phyloP scores from a whole-genome alignment of 2,888 invertebrate species.

The Macroteleia sp. region DNA sequence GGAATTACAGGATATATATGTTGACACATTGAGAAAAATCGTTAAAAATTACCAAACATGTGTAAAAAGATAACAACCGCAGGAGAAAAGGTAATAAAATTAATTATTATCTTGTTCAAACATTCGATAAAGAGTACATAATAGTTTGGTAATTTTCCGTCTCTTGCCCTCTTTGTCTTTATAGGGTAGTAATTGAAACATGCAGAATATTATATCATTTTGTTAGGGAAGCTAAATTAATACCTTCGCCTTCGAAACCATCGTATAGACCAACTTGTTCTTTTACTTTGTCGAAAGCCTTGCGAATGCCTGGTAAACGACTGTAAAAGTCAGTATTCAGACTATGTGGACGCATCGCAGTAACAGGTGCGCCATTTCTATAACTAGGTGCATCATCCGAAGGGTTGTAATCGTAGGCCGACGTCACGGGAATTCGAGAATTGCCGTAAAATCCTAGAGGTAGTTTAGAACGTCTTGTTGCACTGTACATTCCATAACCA shows the following conservation, averaged over 20 bases:
- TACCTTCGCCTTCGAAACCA: constrained; percentile 64
- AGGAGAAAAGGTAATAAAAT: no score
- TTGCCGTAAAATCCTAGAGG: constrained; percentile 68
- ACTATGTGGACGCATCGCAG: no score
- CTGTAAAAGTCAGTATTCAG: constrained; percentile 68
- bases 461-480: constrained; percentile 65
- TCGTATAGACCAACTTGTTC: constrained; percentile 69
- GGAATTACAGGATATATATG: no score
- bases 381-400: constrained; percentile 69
- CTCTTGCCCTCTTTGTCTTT: no score
- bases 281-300: constrained; percentile 62
- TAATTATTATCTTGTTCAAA: no score
- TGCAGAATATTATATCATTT: not conserved
- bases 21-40: no score
- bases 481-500: constrained; percentile 66
- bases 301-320: constrained; percentile 51
- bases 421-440: constrained; percentile 64
- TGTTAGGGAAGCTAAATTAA: not conserved
- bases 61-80: no score
- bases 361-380: constrained; percentile 64
- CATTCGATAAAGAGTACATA: no score
- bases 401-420: constrained; percentile 66
- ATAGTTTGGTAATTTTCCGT: no score
- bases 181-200: not conserved
- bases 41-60: no score